phyloP scores from a whole-genome alignment of 2,888 invertebrate genomes.

The Amiota minor region DNA sequence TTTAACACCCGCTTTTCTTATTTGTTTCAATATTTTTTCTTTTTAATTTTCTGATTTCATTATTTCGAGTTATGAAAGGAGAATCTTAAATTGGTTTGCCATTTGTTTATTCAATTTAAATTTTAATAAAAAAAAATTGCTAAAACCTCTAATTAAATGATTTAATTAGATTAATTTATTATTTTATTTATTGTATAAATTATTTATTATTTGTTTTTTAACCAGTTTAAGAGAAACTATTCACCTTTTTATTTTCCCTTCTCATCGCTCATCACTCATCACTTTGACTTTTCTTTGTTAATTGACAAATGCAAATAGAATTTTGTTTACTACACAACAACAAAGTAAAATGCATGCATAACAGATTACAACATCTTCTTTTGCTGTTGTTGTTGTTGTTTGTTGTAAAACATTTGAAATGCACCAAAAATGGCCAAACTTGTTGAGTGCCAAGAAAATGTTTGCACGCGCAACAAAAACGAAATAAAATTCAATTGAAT shows the following conservation, averaged over 20 bases:
- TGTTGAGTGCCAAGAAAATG: constrained; percentile 21
- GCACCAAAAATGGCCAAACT: no score
- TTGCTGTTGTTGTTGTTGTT: not conserved
- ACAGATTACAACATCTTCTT: not conserved
- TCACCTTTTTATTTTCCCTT: no score
- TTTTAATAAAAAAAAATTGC: not conserved
- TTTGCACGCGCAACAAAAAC: constrained; percentile 15
- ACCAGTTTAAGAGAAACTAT: no score
- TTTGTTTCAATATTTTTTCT: constrained; percentile 23
- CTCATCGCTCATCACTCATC: no score
- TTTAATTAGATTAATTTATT: not conserved
- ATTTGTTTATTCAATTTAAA: no score
- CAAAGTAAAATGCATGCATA: not conserved
- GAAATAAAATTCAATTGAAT: constrained; percentile 33
- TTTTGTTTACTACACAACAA: not conserved
- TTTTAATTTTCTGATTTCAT: not conserved
- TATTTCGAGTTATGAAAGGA: no score
- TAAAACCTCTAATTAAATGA: not conserved
- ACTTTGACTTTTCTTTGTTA: no score
- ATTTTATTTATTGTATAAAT: no score
- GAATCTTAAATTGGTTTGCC: no score
- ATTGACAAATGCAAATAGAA: no score
- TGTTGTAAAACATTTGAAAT: constrained; percentile 1
- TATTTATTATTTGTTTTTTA: no score
- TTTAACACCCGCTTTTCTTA: constrained; percentile 41